Percentiles rank a stretch among this genome's conserved stretches.
Conservation (phyloP, 2,113 vertebrate species). For the Collichthys lucidus region DNA sequence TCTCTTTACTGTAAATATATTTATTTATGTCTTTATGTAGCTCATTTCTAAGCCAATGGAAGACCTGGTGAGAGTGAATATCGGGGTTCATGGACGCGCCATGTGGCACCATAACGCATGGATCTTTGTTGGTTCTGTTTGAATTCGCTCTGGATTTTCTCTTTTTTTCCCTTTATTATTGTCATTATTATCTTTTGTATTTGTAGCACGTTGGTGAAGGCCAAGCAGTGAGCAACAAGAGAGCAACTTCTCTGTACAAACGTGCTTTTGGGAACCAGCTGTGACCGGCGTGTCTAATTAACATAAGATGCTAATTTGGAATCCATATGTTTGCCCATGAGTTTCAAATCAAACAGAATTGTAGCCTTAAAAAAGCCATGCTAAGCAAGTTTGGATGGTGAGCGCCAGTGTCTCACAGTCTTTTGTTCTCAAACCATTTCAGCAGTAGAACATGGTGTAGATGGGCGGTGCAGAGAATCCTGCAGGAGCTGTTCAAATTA, state of each 20-base stretch:
- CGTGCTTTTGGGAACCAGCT: slow-evolving; percentile 16
- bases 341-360: not conserved
- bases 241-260: slow-evolving; percentile 42
- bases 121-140: not conserved
- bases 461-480: slow-evolving; percentile 61
- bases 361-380: not conserved
- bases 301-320: slow-evolving; percentile 15
- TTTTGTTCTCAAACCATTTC: slow-evolving; percentile 33
- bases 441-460: slow-evolving; percentile 33
- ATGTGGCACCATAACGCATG: slow-evolving; percentile 67
- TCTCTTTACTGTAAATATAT: not conserved
- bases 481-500: slow-evolving; percentile 45
- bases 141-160: not conserved
- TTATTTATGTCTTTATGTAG: slow-evolving; percentile 1
- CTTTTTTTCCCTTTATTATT: not conserved
- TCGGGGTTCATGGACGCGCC: slow-evolving; percentile 47
- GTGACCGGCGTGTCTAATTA: slow-evolving; percentile 24
- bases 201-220: slow-evolving; percentile 1
- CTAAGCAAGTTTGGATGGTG: not conserved
- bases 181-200: not conserved
- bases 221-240: slow-evolving; percentile 48
- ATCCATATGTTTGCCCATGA: not conserved
- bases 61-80: not conserved
- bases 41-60: slow-evolving; percentile 4
- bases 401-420: not conserved